Evolutionary conservation across 2,797 vertebrate genomes (phyloP), one percentile per base, ranked within the genome.

Genomic region (Telmatherina bonti): DNA sequence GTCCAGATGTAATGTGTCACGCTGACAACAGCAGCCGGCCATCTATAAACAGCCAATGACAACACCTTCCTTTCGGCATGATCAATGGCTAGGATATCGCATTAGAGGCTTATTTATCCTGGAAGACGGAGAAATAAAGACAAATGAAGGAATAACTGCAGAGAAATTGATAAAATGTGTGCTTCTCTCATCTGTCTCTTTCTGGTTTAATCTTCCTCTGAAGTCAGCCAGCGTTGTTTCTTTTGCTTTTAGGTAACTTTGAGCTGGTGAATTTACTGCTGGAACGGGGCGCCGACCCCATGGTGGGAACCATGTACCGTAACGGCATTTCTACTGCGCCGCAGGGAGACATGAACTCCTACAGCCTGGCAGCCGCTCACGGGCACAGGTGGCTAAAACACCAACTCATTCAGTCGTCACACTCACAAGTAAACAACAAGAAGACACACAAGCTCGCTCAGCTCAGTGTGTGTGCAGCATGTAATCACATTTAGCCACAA

Each of bases 271-370:
- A 94, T 94, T 93, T 99, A 93, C 94, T 99, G 93, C 90, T 99
- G 94, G 97, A 99, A 83, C 91, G 96, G 70, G 97, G 97, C 20
- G 97, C 95, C 5, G 97, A 99, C 82, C 97, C 98, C 85, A 95
- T 99, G 94, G 94, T 99, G 92, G 97, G 98, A 82, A 99, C 97
- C 74, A 95, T 97, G 95, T 97, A 97, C 92, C 96, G 96, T 61
- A 99, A 99, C 5, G 97, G 98, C 75, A 98, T 99, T 92, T 98
- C 97, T 82, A 96, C 96, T 0, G 95, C 96, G 20, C 96, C 97
- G 8, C 96, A 97, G 89, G 97, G 97, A 69, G 97, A 98, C 91
- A 98, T 99, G 97, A 99, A 97, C 91, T 97, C 98, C 72, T 99
- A 96, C 94, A 99, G 97, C 93, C 95, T 99, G 94, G 97, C 97